phyloP scores from a whole-genome alignment of 2,797 vertebrate species.

The Oreonectes daqikongensis region DNA sequence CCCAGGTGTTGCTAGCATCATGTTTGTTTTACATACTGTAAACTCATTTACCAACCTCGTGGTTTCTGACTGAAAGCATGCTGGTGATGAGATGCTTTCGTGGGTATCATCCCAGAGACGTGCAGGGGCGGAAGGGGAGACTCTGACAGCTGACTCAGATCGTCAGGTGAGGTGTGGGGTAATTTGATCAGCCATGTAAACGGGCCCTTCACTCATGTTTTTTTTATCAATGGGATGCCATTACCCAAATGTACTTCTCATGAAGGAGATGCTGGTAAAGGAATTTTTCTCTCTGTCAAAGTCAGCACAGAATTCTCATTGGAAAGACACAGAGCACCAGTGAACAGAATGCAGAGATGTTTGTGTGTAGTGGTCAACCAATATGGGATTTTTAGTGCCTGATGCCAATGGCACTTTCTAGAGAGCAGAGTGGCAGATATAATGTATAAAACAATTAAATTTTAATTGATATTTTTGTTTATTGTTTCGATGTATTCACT shows the following conservation, averaged over 20 bases:
- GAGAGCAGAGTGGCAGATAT: neutral
- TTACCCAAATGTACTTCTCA: slow-evolving; percentile 67
- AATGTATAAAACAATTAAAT: neutral
- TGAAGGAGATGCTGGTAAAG: slow-evolving; percentile 64
- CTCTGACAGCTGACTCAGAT: slow-evolving; percentile 53
- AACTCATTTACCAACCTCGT: neutral
- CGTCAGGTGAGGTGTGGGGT: slow-evolving; percentile 70
- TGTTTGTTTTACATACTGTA: too few relatives aligned
- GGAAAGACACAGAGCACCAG: slow-evolving; percentile 30
- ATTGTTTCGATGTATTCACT: too few relatives aligned
- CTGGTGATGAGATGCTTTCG: slow-evolving; percentile 13
- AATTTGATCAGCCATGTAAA: slow-evolving; percentile 76
- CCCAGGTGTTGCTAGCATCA: too few relatives aligned
- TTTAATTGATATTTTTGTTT: too few relatives aligned
- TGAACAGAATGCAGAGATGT: slow-evolving; percentile 55
- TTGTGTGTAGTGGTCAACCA: slow-evolving; percentile 4
- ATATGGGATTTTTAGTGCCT: neutral
- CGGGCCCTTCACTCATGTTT: slow-evolving; percentile 75
- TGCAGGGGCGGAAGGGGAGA: slow-evolving; percentile 48
- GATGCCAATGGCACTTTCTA: neutral
- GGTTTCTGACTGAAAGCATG: slow-evolving; percentile 10
- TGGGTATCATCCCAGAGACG: slow-evolving; percentile 17
- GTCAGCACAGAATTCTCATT: slow-evolving; percentile 58
- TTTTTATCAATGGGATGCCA: slow-evolving; percentile 78
- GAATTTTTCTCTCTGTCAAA: slow-evolving; percentile 69